A percentile compares a stretch with the other conserved stretches of the same genome.
phyloP scores from a whole-genome alignment of 2,888 invertebrate species.

The Cheilosia vulpina region DNA sequence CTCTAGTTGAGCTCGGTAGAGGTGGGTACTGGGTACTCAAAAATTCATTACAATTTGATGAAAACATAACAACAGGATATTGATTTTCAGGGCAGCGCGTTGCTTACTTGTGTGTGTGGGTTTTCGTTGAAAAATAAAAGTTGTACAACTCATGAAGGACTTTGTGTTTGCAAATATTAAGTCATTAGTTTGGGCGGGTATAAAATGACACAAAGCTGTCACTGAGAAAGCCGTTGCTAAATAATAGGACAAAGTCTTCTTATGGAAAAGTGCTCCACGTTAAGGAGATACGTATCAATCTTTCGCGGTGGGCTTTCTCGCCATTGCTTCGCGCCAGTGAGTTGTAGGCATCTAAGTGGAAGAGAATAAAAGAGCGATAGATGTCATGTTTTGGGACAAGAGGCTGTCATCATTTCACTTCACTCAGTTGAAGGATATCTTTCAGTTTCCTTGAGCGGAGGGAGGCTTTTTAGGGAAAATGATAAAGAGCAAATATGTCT shows the following conservation, averaged over 20 bases:
- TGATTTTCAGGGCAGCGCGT: neutral
- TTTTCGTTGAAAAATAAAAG: neutral
- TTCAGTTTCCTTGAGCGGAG: too few species aligned
- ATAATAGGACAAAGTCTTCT: too few species aligned
- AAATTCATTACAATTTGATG: constrained; percentile 3
- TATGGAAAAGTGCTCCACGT: neutral
- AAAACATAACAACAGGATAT: constrained; percentile 12
- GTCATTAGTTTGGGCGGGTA: neutral
- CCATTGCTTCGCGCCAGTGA: neutral
- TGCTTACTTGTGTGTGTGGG: neutral
- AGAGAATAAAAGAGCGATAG: neutral
- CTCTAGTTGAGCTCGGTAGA: too few species aligned
- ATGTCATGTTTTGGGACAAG: too few species aligned
- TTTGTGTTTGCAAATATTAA: too few species aligned
- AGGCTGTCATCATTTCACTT: too few species aligned
- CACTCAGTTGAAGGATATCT: too few species aligned
- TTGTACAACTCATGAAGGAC: neutral
- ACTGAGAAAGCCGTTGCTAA: neutral
- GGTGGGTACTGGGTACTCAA: neutral
- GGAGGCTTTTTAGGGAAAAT: too few species aligned
- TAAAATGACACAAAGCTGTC: neutral
- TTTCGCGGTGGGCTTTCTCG: neutral
- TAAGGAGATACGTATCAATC: neutral
- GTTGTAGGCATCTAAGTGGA: neutral
- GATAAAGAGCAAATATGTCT: too few species aligned